Conservation (phyloP, 2,113 vertebrate species). For the Sinocyclocheilus maitianheensis region DNA sequence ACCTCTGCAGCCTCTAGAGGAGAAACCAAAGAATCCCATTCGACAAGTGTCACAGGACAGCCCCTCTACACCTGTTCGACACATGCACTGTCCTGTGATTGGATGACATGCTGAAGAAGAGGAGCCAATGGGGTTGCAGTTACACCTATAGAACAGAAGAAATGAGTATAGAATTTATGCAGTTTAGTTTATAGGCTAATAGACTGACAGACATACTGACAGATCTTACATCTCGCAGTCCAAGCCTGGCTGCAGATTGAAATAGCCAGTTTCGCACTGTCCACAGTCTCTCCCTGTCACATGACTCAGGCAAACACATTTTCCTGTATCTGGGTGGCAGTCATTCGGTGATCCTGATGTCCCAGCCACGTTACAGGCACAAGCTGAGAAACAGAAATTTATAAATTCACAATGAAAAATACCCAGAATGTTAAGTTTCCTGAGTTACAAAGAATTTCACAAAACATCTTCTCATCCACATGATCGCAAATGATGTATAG, state of each 20-base stretch:
- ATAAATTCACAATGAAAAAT: constrained; percentile 16
- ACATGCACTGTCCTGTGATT: constrained; percentile 84
- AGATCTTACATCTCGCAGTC: constrained; percentile 84
- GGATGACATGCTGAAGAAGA: constrained; percentile 75
- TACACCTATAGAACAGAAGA: constrained; percentile 75
- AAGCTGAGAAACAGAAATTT: constrained; percentile 73
- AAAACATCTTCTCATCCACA: constrained; percentile 9
- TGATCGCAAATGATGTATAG: neutral
- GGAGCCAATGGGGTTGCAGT: constrained; percentile 82
- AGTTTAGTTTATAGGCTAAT: neutral
- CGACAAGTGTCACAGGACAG: constrained; percentile 80
- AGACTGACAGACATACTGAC: neutral
- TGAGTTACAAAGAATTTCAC: neutral
- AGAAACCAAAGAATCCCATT: constrained; percentile 87
- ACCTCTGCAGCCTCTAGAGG: constrained; percentile 88
- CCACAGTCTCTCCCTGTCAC: constrained; percentile 81
- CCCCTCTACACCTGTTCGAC: constrained; percentile 81
- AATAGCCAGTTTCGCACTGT: constrained; percentile 82
- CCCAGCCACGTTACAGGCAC: constrained; percentile 76
- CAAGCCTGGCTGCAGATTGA: constrained; percentile 71
- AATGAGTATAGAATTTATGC: neutral
- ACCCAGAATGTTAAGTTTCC: neutral
- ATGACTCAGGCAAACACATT: constrained; percentile 81
- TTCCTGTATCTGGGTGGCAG: constrained; percentile 80
- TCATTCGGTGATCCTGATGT: constrained; percentile 63